Conservation (phyloP, 2,797 vertebrate genomes). For the Melopsittacus undulatus region DNA sequence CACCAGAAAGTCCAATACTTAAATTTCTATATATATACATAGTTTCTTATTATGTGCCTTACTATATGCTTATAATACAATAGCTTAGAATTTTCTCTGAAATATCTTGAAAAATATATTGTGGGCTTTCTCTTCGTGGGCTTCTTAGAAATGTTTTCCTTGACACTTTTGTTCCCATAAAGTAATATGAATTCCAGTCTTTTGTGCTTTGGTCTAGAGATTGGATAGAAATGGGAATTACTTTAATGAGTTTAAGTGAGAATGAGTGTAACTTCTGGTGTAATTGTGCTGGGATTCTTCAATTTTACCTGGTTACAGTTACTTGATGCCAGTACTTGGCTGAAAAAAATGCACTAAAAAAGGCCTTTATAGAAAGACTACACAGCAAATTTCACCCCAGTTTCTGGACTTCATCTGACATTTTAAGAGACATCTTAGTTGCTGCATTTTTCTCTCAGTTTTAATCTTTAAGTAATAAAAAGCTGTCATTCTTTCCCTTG, state of each 20-base stretch:
- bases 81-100: constrained; percentile 81
- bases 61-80: constrained; percentile 81
- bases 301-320: constrained; percentile 7
- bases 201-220: constrained; percentile 73
- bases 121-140: constrained; percentile 70
- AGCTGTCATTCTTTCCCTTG: constrained; percentile 45
- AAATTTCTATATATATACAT: constrained; percentile 85
- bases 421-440: constrained; percentile 30
- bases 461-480: not conserved
- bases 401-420: constrained; percentile 26
- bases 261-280: not conserved
- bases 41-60: constrained; percentile 89
- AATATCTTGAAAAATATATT: constrained; percentile 79
- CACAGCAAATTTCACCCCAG: not conserved
- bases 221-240: not conserved
- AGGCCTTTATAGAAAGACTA: not conserved
- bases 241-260: not conserved
- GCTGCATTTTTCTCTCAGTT: constrained; percentile 27
- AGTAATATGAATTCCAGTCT: constrained; percentile 63
- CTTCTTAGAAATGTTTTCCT: constrained; percentile 72
- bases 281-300: constrained; percentile 32
- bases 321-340: not conserved
- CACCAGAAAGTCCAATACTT: constrained; percentile 82
- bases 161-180: not conserved
- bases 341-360: not conserved